Conservation (phyloP, 2,113 vertebrate genomes). For the Pyrgilauda ruficollis region DNA sequence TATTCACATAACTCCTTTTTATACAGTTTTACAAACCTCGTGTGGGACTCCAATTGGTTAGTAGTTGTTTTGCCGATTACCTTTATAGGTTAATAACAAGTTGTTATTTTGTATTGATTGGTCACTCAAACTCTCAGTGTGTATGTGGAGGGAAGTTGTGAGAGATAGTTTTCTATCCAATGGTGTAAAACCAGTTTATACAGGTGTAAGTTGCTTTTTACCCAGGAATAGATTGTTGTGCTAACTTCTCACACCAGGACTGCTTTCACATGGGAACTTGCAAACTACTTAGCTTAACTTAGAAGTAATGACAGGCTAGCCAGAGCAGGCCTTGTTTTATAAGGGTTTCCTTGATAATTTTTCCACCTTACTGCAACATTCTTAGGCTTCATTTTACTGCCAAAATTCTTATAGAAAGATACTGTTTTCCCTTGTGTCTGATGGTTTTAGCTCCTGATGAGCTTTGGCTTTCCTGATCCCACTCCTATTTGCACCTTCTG, state of each 20-base stretch:
- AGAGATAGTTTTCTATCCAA: neutral
- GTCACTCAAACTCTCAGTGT: neutral
- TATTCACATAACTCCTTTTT: neutral
- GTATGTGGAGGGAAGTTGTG: neutral
- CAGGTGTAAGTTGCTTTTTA: neutral
- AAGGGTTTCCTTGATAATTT: neutral
- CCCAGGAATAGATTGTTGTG: neutral
- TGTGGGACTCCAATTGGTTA: neutral
- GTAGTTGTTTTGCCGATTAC: neutral
- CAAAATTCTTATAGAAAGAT: neutral
- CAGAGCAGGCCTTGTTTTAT: neutral
- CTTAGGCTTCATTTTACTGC: neutral
- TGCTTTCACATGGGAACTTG: neutral
- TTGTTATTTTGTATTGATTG: neutral
- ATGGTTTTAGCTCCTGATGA: neutral
- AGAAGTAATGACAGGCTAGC: neutral
- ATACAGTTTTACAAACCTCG: neutral
- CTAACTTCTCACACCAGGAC: neutral
- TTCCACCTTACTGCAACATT: neutral
- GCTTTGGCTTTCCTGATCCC: neutral
- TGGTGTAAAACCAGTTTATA: neutral
- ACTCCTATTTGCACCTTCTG: neutral
- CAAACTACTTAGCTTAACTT: neutral
- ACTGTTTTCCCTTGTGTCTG: neutral
- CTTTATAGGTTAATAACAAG: neutral